Evolutionary conservation across 2,888 invertebrate genomes (phyloP), one percentile per base, ranked within the genome.

Genomic region (Caenorhabditis macrosperma): DNA sequence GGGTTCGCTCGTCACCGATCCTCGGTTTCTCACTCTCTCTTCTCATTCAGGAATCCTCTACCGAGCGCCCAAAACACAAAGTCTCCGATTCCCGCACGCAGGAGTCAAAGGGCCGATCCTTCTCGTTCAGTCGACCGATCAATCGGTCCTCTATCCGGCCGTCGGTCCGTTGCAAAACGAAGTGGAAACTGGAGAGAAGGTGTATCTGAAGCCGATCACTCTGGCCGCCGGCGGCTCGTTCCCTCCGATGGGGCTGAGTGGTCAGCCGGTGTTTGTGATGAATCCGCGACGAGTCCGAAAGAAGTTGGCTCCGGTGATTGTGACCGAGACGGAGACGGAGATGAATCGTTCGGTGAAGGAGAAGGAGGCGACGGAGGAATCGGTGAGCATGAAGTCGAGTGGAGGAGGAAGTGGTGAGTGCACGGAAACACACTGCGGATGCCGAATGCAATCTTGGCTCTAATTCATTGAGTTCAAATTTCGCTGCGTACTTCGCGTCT

Each of bases 41-140:
- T 5, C 26, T 41, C 10, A 48, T 55, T 30, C 41, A 71, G 71
- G 71, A n/a, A 35, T 78, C 9, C 17, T 78, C 6, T 78, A 78
- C 41, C 71, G 78, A 12, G 26, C 54, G 10, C 78, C 78, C 7
- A 78, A 78, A 60, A 61, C 52, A 0, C 71, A 61, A 50, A 61
- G 59, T 61, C 50, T 78, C 0, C 72, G 66, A 1, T 72, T 72
- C 46, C 72, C 78, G 2, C 57, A 48, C 6, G 72, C 22, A 6
- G 71, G 71, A 15, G 38, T 48, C 28, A 72, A 72, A 48, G 52
- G 72, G 0, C 72, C 78, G 20, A 28, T 60, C 20, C 28, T 72
- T 5, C n/a, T 54, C 5, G 78, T 78, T 15, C 54, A 78, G 38
- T 50, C 78, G 1, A 55, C 61, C 10, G 78, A 78, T 67, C 78